Evolutionary conservation across 2,113 vertebrate genomes (phyloP), one percentile per base, ranked within the genome.

Genomic region (Hemiscyllium ocellatum): DNA sequence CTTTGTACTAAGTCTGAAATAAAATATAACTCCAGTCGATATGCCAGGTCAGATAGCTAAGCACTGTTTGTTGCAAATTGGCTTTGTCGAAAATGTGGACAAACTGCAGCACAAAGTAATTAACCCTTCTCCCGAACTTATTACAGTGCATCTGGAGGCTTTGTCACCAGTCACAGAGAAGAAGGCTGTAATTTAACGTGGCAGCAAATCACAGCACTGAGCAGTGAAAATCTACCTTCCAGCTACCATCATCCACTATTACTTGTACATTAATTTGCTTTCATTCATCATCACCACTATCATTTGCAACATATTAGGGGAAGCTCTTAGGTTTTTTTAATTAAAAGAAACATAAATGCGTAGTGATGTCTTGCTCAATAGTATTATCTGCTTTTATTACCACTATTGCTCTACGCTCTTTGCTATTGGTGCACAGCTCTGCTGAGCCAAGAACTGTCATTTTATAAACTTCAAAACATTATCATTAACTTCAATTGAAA

Each of bases 21-120:
- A 94, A 94, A 69, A 94, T 68, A 69, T 94, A 94, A 69, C 37
- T 94, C 20, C 91, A 94, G 91, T 94, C 66, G 8, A 94, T 94
- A 70, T 47, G 37, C 22, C 37, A 70, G 66, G 37, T 70, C 66
- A 94, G 37, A 47, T 6, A 42, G 56, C 15, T 47, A 69, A 94
- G 91, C 66, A 69, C 37, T 70, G 66, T 68, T 94, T 70, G 66
- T 69, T 94, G 66, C 66, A 68, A 69, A 94, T 94, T 94, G 91
- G 65, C 66, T 94, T 94, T 69, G 22, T 94, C 91, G 69, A 94
- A 42, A 94, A 42, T 15, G 66, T 69, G 91, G 66, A 94, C 91
- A 94, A 94, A 94, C n/a, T 94, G 91, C 10, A 0, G 91, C 91
- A 69, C 66, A 69, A 94, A 47, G 91, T 94, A 94, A 94, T 94